Base-by-base conservation (phyloP, 2,113 vertebrate species). In the Phalacrocorax carbo region DNA sequence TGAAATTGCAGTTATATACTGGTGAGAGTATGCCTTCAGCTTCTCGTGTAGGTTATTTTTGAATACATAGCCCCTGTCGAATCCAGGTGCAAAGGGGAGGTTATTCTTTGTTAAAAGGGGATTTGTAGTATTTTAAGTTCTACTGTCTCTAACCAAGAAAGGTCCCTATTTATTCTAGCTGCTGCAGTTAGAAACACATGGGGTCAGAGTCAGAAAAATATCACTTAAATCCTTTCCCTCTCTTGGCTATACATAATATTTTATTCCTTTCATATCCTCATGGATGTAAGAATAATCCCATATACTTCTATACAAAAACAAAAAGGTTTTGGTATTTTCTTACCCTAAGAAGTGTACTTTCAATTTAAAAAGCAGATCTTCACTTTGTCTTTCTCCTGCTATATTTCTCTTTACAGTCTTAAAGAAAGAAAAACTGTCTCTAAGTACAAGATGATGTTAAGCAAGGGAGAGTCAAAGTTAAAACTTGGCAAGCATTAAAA, bases 341-440 rank as follows among this genome's bases (percentile, higher is more conserved):
- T 84, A 62, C 29, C 4, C 0, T 75, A 60, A 78, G 15, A 66
- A 78, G 4, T 23, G n/a, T 71, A 75, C 55, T 95, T 91, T 38
- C 20, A 78, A 81, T 91, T 91, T 71, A 32, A 94, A 95, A 95
- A 93, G 32, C 86, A 88, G 91, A 75, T 78, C 48, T 88, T 96
- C 48, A 62, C 32, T 26, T 60, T 82, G 61, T 87, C 60, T 82
- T 89, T 81, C 29, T 71, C 16, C 29, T 64, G 60, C 77, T 92
- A 17, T 86, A 46, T 75, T 93, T 95, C 77, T 86, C 60, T 83
- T 86, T 27, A 70, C 29, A 73, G 26, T 61, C 62, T 73, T 88
- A 88, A 83, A 86, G 78, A 80, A 87, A 58, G 54, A 61, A 79
- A 81, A 92, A 29, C 25, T 65, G 34, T 91, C 86, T 71, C 55